phyloP scores from a whole-genome alignment of 1,140 invertebrate species.

The Drosophila bocqueti region DNA sequence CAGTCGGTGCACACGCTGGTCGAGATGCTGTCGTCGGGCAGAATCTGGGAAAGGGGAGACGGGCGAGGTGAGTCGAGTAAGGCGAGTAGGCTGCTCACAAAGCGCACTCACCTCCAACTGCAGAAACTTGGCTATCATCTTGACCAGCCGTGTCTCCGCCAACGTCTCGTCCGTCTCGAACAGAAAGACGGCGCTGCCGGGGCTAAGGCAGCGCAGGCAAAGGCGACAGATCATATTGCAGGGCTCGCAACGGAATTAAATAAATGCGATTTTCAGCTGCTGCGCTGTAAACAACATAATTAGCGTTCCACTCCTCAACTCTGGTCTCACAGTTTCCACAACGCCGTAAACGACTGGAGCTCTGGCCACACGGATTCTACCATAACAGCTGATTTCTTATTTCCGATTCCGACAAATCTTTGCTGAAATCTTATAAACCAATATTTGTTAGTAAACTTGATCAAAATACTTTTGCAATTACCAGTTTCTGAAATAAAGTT shows the following conservation, averaged over 20 bases:
- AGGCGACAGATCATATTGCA: slow-evolving; percentile 86
- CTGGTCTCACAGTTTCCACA: background rate
- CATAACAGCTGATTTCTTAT: background rate
- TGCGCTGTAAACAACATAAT: slow-evolving; percentile 87
- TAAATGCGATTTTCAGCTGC: slow-evolving; percentile 86
- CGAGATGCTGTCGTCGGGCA: slow-evolving; percentile 71
- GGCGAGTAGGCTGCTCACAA: background rate
- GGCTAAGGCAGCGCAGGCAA: slow-evolving; percentile 70
- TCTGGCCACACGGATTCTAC: background rate
- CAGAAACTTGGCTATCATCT: slow-evolving; percentile 76
- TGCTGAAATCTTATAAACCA: background rate
- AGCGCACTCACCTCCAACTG: slow-evolving; percentile 62
- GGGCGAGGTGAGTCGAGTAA: too few relatives aligned
- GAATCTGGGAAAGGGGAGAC: slow-evolving; percentile 40
- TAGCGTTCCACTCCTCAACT: background rate
- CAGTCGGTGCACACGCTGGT: slow-evolving; percentile 72
- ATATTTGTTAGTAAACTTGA: background rate
- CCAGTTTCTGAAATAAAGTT: background rate
- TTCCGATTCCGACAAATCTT: background rate
- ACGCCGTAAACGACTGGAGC: background rate
- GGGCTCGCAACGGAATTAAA: slow-evolving; percentile 84
- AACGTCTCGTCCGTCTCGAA: slow-evolving; percentile 71
- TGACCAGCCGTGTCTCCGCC: slow-evolving; percentile 70
- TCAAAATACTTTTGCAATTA: background rate
- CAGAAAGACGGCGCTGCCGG: slow-evolving; percentile 67